These are phyloP conservation scores for Stenodera caucasica DNA, from an alignment of 2,888 invertebrate genomes.

Conservation along the genomic window DNA sequence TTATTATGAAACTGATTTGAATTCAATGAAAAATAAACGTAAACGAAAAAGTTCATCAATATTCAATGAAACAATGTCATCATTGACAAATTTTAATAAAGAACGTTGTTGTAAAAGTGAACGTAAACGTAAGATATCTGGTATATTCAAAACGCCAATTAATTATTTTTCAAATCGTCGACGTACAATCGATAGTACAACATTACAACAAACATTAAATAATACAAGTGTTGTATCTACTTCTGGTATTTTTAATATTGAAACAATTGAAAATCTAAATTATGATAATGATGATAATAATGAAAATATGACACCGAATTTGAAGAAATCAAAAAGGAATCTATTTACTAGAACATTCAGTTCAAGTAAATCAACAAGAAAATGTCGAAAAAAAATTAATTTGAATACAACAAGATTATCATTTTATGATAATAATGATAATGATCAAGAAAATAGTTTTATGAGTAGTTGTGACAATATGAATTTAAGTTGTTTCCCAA, in stretches of 20 bases:
- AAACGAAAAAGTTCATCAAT: constrained; percentile 40
- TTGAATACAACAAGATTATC: constrained; percentile 45
- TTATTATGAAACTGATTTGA: background rate
- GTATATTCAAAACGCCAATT: constrained; percentile 52
- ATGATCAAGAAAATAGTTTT: constrained; percentile 23
- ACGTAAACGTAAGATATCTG: constrained; percentile 47
- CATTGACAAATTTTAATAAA: constrained; percentile 32
- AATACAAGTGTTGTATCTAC: constrained; percentile 47
- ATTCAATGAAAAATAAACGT: constrained; percentile 31
- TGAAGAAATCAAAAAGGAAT: constrained; percentile 48
- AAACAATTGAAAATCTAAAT: constrained; percentile 48
- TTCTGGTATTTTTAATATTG: constrained; percentile 51
- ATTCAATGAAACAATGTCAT: constrained; percentile 37
- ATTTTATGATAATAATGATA: constrained; percentile 40
- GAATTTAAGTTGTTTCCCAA: constrained; percentile 52
- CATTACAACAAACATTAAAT: constrained; percentile 45
- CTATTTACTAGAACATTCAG: constrained; percentile 52
- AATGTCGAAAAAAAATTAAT: constrained; percentile 40
- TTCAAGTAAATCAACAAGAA: constrained; percentile 46
- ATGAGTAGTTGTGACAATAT: background rate
- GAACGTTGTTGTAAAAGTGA: constrained; percentile 48
- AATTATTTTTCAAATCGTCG: constrained; percentile 52
- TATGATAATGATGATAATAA: constrained; percentile 22
- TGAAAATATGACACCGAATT: constrained; percentile 28
- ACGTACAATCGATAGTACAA: constrained; percentile 48